Base-by-base conservation (phyloP, 2,888 invertebrate genomes). In the Hypena proboscidalis region DNA sequence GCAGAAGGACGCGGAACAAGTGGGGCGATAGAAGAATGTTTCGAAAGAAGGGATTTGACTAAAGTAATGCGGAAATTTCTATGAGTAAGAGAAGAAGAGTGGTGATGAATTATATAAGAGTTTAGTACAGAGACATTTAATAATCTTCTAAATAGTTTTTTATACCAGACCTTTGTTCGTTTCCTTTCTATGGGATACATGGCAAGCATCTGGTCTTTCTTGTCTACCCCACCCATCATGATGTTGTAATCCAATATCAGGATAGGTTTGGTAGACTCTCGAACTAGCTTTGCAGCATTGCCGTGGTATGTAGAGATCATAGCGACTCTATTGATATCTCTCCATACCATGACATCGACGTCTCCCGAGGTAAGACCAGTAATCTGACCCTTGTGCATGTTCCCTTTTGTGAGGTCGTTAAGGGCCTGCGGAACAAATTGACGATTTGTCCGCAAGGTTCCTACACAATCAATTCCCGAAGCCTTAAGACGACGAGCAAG, bases 111-210 rank as follows among this genome's bases (percentile, higher is more conserved):
- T 2, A 61, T 53, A 25, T 33, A 57, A 1, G 56, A 30, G 13
- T 62, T 58, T 0, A 51, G 8, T 0, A 58, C 37, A 4, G 42
- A 43, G 0, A 53, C 35, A 19, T 59, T 59, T 0, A 58, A 13
- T 1, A 62, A 31, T 7, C 53, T 22, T 0, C 37, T 13, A 10
- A 68, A 64, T 0, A 68, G 15, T 43, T 61, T 64, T 31, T 66
- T 60, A 37, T 65, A 66, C 68, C 66, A 69, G 0, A 61, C 27
- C 4, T 9, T 40, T 3, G 49, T 49, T 7, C 54, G 13, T 37
- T 55, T 59, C 3, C 65, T 13, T 35, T 67, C 67, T 3, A 63
- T 40, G 2, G 62, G 67, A 21, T 63, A 68, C 41, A 37, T 50
- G 5, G 62, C n/a, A n/a, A n/a, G n/a, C n/a, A n/a, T n/a, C n/a